Evolutionary conservation across 2,888 invertebrate species (phyloP).

Genomic region (Biston betularia): DNA sequence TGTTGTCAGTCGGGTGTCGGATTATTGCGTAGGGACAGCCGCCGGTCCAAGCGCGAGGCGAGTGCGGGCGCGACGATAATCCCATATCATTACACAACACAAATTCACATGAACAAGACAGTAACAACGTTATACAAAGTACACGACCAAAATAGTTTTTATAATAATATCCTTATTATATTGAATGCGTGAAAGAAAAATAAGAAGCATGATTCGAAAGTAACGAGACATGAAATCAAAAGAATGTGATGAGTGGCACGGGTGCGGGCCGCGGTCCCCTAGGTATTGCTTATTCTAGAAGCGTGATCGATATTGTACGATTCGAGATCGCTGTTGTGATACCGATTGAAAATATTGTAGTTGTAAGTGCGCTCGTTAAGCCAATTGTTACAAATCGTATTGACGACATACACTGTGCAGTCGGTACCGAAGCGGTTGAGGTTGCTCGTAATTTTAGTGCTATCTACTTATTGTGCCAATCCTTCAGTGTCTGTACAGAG

Average conservation of each 20-base stretch:
- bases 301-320: slow-evolving; percentile 43
- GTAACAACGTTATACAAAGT: slow-evolving; percentile 70
- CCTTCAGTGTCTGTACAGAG: slow-evolving; percentile 64
- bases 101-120: slow-evolving; percentile 86
- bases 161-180: slow-evolving; percentile 61
- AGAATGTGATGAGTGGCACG: slow-evolving; percentile 58
- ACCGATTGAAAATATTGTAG: slow-evolving; percentile 28
- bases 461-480: slow-evolving; percentile 69
- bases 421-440: slow-evolving; percentile 59
- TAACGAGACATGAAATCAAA: slow-evolving; percentile 57
- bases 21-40: slow-evolving; percentile 72
- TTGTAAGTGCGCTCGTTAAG: slow-evolving; percentile 40
- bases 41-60: slow-evolving; percentile 78
- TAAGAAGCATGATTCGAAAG: slow-evolving; percentile 74
- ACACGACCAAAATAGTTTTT: slow-evolving; percentile 87
- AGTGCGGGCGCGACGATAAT: slow-evolving; percentile 81
- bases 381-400: slow-evolving; percentile 38
- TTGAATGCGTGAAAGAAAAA: slow-evolving; percentile 69
- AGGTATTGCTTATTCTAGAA: slow-evolving; percentile 41
- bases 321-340: slow-evolving; percentile 35
- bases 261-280: slow-evolving; percentile 73
- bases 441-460: slow-evolving; percentile 62
- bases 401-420: slow-evolving; percentile 52
- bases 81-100: slow-evolving; percentile 81
- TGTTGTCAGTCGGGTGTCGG: slow-evolving; percentile 69